Conservation (phyloP, 1,140 invertebrate genomes). For the Achatina immaculata region DNA sequence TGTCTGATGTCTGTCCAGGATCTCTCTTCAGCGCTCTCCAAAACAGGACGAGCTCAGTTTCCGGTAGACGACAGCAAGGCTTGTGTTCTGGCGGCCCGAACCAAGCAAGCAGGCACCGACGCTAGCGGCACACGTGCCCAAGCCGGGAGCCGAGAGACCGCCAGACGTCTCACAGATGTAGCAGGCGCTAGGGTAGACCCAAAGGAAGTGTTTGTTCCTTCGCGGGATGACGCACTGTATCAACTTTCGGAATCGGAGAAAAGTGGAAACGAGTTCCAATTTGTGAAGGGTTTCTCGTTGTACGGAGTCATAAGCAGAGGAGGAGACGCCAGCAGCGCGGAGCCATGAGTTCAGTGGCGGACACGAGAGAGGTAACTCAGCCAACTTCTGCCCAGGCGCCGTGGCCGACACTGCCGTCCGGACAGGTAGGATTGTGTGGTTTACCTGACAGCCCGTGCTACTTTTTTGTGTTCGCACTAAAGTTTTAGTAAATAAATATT, state of each 20-base stretch:
- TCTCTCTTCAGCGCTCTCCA: neutral
- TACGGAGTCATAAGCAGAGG: neutral
- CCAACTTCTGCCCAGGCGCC: neutral
- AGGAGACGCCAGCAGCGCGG: neutral
- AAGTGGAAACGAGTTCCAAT: neutral
- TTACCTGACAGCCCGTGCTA: too few species aligned
- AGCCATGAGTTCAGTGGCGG: neutral
- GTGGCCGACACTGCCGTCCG: neutral
- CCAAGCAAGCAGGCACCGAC: neutral
- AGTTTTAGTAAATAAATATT: too few species aligned
- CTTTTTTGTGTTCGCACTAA: too few species aligned
- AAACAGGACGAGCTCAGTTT: neutral
- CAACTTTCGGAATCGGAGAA: slow-evolving; percentile 2
- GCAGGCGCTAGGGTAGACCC: neutral
- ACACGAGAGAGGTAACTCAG: neutral
- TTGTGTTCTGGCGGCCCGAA: neutral
- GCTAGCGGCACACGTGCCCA: neutral
- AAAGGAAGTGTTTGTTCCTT: neutral
- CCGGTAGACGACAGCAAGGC: neutral
- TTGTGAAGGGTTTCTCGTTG: neutral
- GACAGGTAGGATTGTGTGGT: neutral
- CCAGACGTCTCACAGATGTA: neutral
- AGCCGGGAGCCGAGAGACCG: neutral
- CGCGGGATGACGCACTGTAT: neutral
- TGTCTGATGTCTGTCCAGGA: neutral